Conservation (phyloP, 2,888 invertebrate genomes). For the Metopia argyrocephala region DNA sequence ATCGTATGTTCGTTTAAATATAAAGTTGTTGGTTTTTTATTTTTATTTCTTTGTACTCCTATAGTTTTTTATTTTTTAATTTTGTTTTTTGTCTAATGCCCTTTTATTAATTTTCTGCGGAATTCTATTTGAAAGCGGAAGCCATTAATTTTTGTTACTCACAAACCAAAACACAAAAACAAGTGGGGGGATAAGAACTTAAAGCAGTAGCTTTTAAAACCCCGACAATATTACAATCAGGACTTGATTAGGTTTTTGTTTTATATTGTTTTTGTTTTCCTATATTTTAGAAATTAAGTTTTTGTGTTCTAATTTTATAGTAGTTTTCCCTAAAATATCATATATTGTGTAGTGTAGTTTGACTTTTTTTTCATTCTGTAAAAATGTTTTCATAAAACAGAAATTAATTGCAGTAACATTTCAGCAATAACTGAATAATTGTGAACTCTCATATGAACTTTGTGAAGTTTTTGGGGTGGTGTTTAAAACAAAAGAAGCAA, state of each 20-base stretch:
- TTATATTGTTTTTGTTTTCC: not conserved
- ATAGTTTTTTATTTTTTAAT: too few species aligned
- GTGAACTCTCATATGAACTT: not conserved
- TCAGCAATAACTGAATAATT: not conserved
- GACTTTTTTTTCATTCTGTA: too few species aligned
- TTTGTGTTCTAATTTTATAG: not conserved
- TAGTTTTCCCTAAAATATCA: not conserved
- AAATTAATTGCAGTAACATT: conserved; percentile 12
- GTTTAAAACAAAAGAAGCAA: not conserved
- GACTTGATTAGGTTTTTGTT: conserved; percentile 41
- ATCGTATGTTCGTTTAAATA: not conserved
- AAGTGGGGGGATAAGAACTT: not conserved
- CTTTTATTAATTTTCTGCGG: conserved; percentile 64
- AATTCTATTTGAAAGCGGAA: conserved; percentile 62
- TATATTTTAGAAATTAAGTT: not conserved
- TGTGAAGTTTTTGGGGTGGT: conserved; percentile 15
- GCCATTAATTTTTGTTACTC: conserved; percentile 63
- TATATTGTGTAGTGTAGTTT: not conserved
- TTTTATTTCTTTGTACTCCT: conserved; percentile 29
- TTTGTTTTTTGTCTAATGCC: conserved; percentile 53
- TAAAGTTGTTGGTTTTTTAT: conserved; percentile 15
- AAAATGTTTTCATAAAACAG: conserved; percentile 41
- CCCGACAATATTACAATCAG: conserved; percentile 32
- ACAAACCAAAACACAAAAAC: conserved; percentile 4
- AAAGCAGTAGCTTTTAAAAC: conserved; percentile 37